These are phyloP conservation scores for Gulo gulo DNA, from an alignment of 2,113 vertebrate genomes.

Conservation along the genomic window DNA sequence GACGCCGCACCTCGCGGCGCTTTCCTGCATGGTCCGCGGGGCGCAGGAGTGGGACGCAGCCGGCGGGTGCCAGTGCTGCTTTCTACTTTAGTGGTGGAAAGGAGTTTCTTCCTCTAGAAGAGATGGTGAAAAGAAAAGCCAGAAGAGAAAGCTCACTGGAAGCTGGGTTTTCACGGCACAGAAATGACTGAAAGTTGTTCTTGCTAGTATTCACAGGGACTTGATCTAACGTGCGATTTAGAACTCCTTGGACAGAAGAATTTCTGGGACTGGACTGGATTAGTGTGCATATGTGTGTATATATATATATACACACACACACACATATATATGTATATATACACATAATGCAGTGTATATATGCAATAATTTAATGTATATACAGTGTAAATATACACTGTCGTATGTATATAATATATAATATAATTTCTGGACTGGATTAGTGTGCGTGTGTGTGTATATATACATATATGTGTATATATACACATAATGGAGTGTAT, in stretches of 20 bases:
- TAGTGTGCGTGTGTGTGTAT: too few relatives aligned
- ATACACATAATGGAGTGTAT: too few relatives aligned
- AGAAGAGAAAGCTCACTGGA: neutral
- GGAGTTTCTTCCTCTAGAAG: neutral
- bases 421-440: neutral
- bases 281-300: neutral
- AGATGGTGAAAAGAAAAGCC: neutral
- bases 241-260: neutral
- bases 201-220: neutral
- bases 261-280: neutral
- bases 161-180: neutral
- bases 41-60: neutral
- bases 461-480: too few relatives aligned
- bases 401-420: neutral
- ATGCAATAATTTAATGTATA: too few relatives aligned
- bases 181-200: neutral
- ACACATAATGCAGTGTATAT: neutral
- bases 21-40: rapidly evolving
- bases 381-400: neutral
- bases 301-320: too few relatives aligned
- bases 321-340: too few relatives aligned
- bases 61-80: neutral
- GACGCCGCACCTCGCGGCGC: neutral
- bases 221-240: neutral
- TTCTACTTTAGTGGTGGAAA: neutral